Evolutionary conservation across 2,888 invertebrate species (phyloP).

Genomic region (Cheiracanthium punctorium): DNA sequence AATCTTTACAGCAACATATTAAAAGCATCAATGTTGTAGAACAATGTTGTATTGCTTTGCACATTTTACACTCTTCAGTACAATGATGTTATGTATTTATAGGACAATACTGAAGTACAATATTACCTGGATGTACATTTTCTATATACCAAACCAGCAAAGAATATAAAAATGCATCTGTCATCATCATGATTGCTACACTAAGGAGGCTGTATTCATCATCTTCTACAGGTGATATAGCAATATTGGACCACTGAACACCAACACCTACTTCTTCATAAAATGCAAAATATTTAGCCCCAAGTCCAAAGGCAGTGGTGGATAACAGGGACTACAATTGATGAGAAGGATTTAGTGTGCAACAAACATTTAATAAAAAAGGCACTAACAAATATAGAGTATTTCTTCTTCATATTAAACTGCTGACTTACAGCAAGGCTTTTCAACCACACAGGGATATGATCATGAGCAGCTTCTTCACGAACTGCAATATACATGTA

Average conservation of each 20-base stretch:
- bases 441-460: constrained; percentile 73
- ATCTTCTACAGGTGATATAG: constrained; percentile 79
- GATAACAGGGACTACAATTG: constrained; percentile 74
- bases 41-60: background rate
- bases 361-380: too few species aligned
- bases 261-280: constrained; percentile 80
- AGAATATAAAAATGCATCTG: constrained; percentile 81
- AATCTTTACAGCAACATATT: too few species aligned
- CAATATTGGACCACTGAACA: constrained; percentile 80
- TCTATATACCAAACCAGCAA: constrained; percentile 81
- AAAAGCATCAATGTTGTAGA: background rate
- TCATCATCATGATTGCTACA: constrained; percentile 82
- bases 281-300: constrained; percentile 78
- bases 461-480: constrained; percentile 74
- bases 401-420: background rate
- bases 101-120: background rate
- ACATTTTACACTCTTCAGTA: background rate
- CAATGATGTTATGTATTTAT: too few species aligned
- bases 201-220: constrained; percentile 80
- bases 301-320: constrained; percentile 78
- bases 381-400: too few species aligned
- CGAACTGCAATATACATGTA: constrained; percentile 77
- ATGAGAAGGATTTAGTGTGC: too few species aligned
- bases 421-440: constrained; percentile 64
- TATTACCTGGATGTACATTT: constrained; percentile 80